These are phyloP conservation scores for Hirtodrosophila confusa DNA, from an alignment of 2,888 invertebrate genomes.

Conservation along the genomic window DNA sequence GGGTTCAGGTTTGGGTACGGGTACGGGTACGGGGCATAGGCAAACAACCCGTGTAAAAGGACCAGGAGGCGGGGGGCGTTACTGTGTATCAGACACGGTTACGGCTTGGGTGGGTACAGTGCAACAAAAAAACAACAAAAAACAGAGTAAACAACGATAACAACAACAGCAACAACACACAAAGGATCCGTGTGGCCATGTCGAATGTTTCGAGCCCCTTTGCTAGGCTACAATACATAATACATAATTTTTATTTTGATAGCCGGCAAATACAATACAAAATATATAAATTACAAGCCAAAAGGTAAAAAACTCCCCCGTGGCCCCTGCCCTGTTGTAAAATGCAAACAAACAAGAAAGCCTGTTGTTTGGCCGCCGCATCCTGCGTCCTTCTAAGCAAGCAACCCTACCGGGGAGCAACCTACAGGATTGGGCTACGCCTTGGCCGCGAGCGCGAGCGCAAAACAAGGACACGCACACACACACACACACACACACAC, in stretches of 20 bases:
- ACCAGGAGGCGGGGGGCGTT: constrained; percentile 50
- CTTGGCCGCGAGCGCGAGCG: constrained; percentile 43
- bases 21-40: constrained; percentile 20
- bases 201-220: constrained; percentile 42
- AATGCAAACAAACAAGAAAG: constrained; percentile 71
- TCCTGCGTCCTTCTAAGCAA: constrained; percentile 60
- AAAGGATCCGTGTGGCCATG: constrained; percentile 50
- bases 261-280: constrained; percentile 65
- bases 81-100: constrained; percentile 69
- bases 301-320: constrained; percentile 62
- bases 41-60: constrained; percentile 45
- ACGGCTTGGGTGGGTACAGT: constrained; percentile 59
- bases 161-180: constrained; percentile 26
- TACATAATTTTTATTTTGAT: constrained; percentile 76
- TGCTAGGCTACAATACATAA: neutral
- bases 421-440: constrained; percentile 49
- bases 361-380: constrained; percentile 29
- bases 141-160: constrained; percentile 35
- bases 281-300: constrained; percentile 80
- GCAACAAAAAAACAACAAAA: constrained; percentile 29
- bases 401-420: constrained; percentile 45
- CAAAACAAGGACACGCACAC: constrained; percentile 23
- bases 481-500: constrained; percentile 16
- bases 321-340: constrained; percentile 35
- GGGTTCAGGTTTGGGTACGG: neutral